phyloP scores from a whole-genome alignment of 1,140 invertebrate genomes.

The Triops longicaudatus region DNA sequence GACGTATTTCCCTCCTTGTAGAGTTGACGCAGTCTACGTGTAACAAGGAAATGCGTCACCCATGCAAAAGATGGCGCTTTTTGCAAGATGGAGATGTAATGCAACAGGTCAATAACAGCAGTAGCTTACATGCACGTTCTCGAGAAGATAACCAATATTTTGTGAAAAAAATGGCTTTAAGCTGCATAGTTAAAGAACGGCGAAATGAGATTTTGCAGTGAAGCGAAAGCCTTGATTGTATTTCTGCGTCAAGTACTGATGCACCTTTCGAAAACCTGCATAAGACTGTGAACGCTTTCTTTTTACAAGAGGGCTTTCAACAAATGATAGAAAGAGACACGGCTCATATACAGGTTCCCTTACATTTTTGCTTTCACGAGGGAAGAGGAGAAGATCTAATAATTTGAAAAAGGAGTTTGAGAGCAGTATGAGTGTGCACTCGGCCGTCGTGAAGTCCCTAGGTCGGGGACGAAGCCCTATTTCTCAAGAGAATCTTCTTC shows the following conservation, averaged over 20 bases:
- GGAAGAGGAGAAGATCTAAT: not conserved
- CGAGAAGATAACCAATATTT: not conserved
- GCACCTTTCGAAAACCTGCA: not conserved
- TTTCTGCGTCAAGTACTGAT: constrained; percentile 15
- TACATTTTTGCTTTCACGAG: not conserved
- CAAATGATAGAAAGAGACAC: not conserved
- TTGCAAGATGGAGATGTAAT: too few species aligned
- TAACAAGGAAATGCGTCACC: too few species aligned
- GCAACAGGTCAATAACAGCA: too few species aligned
- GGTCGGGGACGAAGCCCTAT: not conserved
- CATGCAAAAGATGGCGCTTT: too few species aligned
- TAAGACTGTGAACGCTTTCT: not conserved
- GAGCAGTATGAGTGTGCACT: not conserved
- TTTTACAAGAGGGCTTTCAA: not conserved
- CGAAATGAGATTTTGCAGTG: not conserved
- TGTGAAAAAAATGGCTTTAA: not conserved
- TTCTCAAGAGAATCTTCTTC: not conserved
- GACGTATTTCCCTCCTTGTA: too few species aligned
- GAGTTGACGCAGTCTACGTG: too few species aligned
- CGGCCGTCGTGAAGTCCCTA: not conserved
- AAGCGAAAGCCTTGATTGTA: constrained; percentile 7
- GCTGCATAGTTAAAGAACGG: not conserved
- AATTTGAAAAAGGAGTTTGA: not conserved
- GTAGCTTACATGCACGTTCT: not conserved
- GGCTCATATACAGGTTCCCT: not conserved